Evolutionary conservation across 2,888 invertebrate species (phyloP), one percentile per base, ranked within the genome.

Genomic region (Helleia helle): DNA sequence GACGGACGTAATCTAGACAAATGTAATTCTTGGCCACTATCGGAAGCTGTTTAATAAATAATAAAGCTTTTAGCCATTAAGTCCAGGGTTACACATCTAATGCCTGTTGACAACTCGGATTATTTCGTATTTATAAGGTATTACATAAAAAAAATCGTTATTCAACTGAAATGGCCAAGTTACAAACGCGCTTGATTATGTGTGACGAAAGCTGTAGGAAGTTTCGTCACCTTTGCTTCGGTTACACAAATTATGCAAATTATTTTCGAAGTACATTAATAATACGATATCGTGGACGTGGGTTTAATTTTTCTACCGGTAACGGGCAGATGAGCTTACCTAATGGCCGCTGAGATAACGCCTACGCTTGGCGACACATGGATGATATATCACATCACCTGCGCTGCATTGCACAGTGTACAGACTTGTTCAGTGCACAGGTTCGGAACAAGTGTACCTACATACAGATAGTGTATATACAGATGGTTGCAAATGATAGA

Each of bases 91-190:
- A 9, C 17, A 18, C 13, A 22, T 12, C 9, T 17, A 15, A 31
- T 30, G 15, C n/a, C 7, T 18, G 34, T 28, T 48, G 47, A 50
- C 49, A 50, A 41, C 44, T 44, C 36, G 46, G 46, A 52, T 50
- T 49, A 51, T 46, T 46, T 47, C 47, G 51, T 53, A 51, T 56
- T 52, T 51, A 55, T 56, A 62, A 63, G 60, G 52, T 55, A 64
- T 80, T 79, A 69, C 70, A 56, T 69, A 79, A 79, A 56, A 51
- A 60, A 48, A 50, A 44, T n/a, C n/a, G 72, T 81, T 79, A 79
- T 76, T 60, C 68, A 74, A 80, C 67, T 62, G 54, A 58, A 58
- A 64, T 55, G 68, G 71, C 67, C 71, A 76, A 71, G n/a, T n/a
- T n/a, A n/a, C n/a, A n/a, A 4, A 8, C 5, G 18, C 5, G 18